Conservation (phyloP, 1,140 invertebrate species). For the Brachionus calyciflorus region DNA sequence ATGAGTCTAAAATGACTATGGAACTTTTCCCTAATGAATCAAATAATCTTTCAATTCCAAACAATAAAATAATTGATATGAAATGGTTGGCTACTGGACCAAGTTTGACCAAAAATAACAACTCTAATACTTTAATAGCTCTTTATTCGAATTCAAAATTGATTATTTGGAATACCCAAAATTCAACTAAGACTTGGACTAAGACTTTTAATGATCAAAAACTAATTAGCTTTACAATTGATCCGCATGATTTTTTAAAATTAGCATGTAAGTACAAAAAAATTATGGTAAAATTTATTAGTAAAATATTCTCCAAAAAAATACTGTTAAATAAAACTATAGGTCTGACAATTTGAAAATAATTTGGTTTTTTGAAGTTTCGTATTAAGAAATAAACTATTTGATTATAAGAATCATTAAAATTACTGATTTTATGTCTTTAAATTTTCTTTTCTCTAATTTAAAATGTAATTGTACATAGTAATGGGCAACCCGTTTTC, state of each 20-base stretch:
- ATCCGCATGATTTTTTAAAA: slow-evolving; percentile 38
- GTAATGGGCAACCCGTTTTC: no score
- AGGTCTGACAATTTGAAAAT: no score
- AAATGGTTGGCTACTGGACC: slow-evolving; percentile 4
- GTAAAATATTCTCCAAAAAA: no score
- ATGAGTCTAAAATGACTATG: background rate
- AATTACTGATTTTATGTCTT: no score
- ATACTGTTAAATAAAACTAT: no score
- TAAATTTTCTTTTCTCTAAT: no score
- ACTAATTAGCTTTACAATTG: background rate
- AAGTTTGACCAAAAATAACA: background rate
- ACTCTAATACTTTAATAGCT: slow-evolving; percentile 18
- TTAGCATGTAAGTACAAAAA: slow-evolving; percentile 27
- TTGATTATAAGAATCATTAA: no score
- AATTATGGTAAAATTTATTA: no score
- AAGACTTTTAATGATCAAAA: slow-evolving; percentile 6
- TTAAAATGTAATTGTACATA: no score
- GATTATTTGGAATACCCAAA: slow-evolving; percentile 29
- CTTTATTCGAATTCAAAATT: slow-evolving; percentile 32
- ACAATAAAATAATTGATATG: slow-evolving; percentile 2
- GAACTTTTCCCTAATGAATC: background rate
- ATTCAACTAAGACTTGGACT: background rate
- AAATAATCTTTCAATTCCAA: slow-evolving; percentile 15
- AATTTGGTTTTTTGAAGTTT: no score
- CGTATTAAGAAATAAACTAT: no score